A percentile compares a stretch with the other conserved stretches of the same genome.
Conservation (phyloP, 2,888 invertebrate genomes). For the Antheraea assamensis region DNA sequence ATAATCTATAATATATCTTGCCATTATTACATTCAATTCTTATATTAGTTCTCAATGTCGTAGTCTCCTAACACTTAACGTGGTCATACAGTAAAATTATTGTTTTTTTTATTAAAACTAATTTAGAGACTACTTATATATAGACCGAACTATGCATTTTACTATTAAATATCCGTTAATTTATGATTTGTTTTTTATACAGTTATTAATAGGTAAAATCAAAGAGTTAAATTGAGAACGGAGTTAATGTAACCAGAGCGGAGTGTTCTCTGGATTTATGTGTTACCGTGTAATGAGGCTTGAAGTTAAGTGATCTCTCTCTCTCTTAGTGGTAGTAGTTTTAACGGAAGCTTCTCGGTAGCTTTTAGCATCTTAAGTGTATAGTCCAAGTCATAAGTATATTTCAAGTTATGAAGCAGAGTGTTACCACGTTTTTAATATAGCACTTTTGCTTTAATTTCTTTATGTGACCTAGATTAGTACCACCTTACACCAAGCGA, state of each 20-base stretch:
- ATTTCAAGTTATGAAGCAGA: neutral
- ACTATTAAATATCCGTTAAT: too few relatives aligned
- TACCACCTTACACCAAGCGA: neutral
- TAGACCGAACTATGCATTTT: too few relatives aligned
- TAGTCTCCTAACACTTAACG: too few relatives aligned
- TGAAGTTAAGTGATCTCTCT: slow-evolving; percentile 46
- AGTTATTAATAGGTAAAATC: neutral
- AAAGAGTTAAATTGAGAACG: neutral
- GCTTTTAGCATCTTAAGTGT: slow-evolving; percentile 28
- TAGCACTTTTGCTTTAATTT: neutral
- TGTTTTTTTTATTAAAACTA: too few relatives aligned
- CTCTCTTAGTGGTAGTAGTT: slow-evolving; percentile 39
- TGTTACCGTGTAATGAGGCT: slow-evolving; percentile 48
- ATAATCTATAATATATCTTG: too few relatives aligned
- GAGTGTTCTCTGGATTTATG: slow-evolving; percentile 32
- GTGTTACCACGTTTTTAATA: neutral
- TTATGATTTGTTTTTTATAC: neutral
- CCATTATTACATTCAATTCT: too few relatives aligned
- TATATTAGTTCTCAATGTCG: too few relatives aligned
- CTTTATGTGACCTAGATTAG: neutral
- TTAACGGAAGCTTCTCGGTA: slow-evolving; percentile 37
- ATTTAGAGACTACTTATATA: too few relatives aligned
- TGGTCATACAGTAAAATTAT: too few relatives aligned
- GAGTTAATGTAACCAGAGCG: slow-evolving; percentile 11
- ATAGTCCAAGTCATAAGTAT: slow-evolving; percentile 20